Evolutionary conservation across 2,797 vertebrate genomes (phyloP).

Genomic region (Neosalanx taihuensis): DNA sequence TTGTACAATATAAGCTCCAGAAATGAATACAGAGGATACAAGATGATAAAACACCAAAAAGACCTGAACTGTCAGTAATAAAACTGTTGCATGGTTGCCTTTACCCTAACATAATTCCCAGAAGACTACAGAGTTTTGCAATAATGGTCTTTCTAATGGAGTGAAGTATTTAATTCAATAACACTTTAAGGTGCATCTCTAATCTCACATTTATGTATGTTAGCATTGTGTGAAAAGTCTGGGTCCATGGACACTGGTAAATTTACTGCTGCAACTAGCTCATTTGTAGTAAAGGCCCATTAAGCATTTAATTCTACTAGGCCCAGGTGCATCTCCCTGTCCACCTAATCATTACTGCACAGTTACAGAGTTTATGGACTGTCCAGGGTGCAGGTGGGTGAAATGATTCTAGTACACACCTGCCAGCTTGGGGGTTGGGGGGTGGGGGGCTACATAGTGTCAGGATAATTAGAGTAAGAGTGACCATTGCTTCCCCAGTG

Average conservation of each 20-base stretch:
- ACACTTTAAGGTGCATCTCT: not conserved
- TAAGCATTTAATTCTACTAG: slow-evolving; percentile 58
- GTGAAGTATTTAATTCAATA: not conserved
- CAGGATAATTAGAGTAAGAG: slow-evolving; percentile 42
- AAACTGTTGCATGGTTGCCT: not conserved
- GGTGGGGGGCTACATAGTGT: slow-evolving; percentile 20
- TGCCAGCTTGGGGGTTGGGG: slow-evolving; percentile 71
- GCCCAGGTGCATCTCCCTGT: slow-evolving; percentile 59
- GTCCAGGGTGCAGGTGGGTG: slow-evolving; percentile 61
- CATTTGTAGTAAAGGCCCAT: slow-evolving; percentile 44
- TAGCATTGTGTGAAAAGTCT: not conserved
- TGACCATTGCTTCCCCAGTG: slow-evolving; percentile 53
- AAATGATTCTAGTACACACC: slow-evolving; percentile 70
- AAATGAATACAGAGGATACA: slow-evolving; percentile 56
- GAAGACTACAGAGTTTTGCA: not conserved
- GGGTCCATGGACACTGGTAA: not conserved
- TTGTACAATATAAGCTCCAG: slow-evolving; percentile 65
- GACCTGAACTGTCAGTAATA: not conserved
- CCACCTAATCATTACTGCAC: slow-evolving; percentile 54
- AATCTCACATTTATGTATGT: not conserved
- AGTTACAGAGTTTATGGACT: slow-evolving; percentile 61
- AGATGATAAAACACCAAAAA: slow-evolving; percentile 28
- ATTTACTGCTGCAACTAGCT: not conserved
- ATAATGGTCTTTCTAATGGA: not conserved
- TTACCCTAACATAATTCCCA: not conserved